Evolutionary conservation across 2,888 invertebrate species (phyloP).

Genomic region (Oscheius myriophilus): DNA sequence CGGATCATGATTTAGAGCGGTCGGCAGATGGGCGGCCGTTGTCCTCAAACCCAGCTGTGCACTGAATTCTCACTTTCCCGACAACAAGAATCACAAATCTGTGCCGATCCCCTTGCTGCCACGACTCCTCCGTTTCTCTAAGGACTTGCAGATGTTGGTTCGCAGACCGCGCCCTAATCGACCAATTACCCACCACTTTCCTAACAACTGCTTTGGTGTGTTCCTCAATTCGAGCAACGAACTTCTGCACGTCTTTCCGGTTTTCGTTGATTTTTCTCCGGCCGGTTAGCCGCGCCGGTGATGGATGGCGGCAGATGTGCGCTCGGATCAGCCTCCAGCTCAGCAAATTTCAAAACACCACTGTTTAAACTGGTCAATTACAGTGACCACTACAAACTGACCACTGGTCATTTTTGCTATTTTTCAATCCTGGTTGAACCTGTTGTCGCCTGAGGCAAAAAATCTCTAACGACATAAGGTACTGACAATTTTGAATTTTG

Average conservation of each 20-base stretch:
- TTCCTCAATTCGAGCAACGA: constrained; percentile 3
- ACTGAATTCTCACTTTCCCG: too few relatives aligned
- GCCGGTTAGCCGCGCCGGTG: constrained; percentile 15
- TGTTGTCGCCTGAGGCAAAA: background rate
- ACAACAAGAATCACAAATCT: too few relatives aligned
- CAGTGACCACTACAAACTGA: background rate
- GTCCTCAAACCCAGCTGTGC: too few relatives aligned
- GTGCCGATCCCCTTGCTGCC: too few relatives aligned
- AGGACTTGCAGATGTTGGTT: constrained; percentile 1
- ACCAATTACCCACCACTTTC: background rate
- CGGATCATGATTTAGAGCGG: constrained; percentile 23
- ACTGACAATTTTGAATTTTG: too few relatives aligned
- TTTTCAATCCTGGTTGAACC: too few relatives aligned
- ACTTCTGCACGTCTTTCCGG: too few relatives aligned
- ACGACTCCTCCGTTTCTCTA: too few relatives aligned
- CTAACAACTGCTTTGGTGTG: background rate
- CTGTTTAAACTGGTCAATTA: background rate
- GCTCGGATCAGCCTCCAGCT: constrained; percentile 1
- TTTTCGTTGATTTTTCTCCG: constrained; percentile 7
- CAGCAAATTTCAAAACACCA: background rate
- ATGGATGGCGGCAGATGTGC: constrained; percentile 25
- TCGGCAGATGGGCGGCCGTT: constrained; percentile 16
- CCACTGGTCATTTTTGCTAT: background rate
- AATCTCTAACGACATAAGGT: too few relatives aligned
- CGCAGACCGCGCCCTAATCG: background rate